These are phyloP conservation scores for Nycticorax nycticorax DNA, from an alignment of 2,113 vertebrate species.

Conservation along the genomic window DNA sequence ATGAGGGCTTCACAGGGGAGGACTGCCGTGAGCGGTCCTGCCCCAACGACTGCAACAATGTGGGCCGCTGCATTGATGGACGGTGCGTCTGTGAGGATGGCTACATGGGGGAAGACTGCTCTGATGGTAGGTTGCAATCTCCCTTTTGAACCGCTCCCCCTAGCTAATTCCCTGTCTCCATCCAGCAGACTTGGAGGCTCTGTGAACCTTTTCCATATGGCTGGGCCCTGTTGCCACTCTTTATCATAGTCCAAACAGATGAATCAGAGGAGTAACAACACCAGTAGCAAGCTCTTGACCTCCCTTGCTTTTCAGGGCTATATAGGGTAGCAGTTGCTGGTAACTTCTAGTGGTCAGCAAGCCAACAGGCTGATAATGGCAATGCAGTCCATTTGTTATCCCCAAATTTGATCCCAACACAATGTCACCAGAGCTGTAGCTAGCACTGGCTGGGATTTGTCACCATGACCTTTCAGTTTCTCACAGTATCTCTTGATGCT, in stretches of 20 bases:
- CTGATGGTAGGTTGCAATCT: constrained; percentile 61
- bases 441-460: neutral
- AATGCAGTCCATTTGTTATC: neutral
- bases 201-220: neutral
- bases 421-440: neutral
- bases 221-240: neutral
- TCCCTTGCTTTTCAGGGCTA: neutral
- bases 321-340: neutral
- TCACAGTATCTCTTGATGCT: neutral
- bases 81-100: constrained; percentile 84
- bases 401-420: neutral
- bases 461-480: neutral
- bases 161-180: neutral
- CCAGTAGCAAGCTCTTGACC: neutral
- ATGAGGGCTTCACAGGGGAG: constrained; percentile 80
- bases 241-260: neutral
- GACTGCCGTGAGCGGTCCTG: constrained; percentile 84
- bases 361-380: neutral
- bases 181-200: neutral
- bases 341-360: neutral
- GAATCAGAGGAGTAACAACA: neutral
- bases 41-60: constrained; percentile 76
- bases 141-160: neutral
- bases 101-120: constrained; percentile 85
- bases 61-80: constrained; percentile 76